Percentiles rank a stretch among this genome's conserved stretches.
These are phyloP conservation scores for Anguilla pacifica DNA, from an alignment of 2,797 vertebrate genomes.

Conservation along the genomic window DNA sequence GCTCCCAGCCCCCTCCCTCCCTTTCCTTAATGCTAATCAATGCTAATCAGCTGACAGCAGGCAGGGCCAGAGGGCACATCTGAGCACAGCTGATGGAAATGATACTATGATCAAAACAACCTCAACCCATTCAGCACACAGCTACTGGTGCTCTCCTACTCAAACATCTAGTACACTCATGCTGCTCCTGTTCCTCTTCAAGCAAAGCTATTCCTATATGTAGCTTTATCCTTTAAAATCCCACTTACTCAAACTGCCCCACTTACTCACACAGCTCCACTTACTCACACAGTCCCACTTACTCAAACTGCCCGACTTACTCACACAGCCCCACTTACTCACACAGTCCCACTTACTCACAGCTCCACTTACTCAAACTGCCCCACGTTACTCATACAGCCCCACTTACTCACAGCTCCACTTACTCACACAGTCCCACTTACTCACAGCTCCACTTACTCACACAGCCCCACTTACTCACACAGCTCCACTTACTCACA, in stretches of 20 bases:
- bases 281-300: background rate
- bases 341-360: background rate
- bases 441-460: background rate
- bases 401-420: background rate
- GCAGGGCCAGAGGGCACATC: background rate
- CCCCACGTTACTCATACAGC: background rate
- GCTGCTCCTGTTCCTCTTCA: background rate
- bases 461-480: too few species aligned
- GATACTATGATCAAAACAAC: background rate
- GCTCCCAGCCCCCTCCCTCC: background rate
- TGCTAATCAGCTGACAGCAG: slow-evolving; percentile 5
- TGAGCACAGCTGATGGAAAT: background rate
- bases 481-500: too few species aligned
- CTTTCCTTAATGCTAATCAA: background rate
- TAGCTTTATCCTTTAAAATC: too few species aligned
- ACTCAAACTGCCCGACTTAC: background rate
- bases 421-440: background rate
- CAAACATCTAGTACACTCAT: background rate
- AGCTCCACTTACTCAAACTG: background rate
- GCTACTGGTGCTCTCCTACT: background rate
- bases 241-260: too few species aligned
- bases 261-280: too few species aligned
- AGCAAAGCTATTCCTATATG: too few species aligned
- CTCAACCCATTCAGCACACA: background rate
- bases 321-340: background rate